Conservation (phyloP, 2,113 vertebrate genomes). For the Lathamus discolor region DNA sequence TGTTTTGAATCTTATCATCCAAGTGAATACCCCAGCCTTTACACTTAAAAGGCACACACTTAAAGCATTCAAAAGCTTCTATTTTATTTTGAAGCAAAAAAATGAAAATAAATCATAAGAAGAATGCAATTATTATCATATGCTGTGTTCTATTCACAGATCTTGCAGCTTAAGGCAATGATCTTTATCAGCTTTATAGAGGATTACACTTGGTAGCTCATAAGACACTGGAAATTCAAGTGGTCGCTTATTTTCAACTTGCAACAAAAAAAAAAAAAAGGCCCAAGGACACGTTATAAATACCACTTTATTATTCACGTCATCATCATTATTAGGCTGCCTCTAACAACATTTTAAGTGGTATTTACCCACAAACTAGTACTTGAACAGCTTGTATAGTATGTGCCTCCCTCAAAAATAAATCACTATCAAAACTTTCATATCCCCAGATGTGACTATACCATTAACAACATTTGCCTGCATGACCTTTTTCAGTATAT, state of each 20-base stretch:
- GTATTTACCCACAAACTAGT: neutral
- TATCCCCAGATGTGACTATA: neutral
- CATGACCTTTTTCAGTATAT: neutral
- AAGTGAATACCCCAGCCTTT: neutral
- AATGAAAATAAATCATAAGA: neutral
- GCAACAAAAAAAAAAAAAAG: neutral
- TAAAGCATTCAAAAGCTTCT: neutral
- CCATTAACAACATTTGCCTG: neutral
- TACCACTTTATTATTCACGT: neutral
- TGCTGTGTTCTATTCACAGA: neutral
- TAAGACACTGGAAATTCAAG: neutral
- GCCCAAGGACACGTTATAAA: neutral
- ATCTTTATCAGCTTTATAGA: slow-evolving; percentile 11
- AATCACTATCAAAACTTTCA: neutral
- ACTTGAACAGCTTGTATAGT: neutral
- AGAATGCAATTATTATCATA: neutral
- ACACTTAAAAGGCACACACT: neutral
- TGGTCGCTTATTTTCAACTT: neutral
- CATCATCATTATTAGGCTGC: neutral
- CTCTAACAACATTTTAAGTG: neutral
- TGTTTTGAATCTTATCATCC: neutral
- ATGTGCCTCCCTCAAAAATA: neutral
- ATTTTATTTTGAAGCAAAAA: neutral
- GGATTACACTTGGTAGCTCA: slow-evolving; percentile 1
- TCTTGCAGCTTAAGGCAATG: neutral